Percentiles rank a stretch among this genome's conserved stretches.
phyloP scores from a whole-genome alignment of 2,797 vertebrate species.

The Arrhamphus sclerolepis region DNA sequence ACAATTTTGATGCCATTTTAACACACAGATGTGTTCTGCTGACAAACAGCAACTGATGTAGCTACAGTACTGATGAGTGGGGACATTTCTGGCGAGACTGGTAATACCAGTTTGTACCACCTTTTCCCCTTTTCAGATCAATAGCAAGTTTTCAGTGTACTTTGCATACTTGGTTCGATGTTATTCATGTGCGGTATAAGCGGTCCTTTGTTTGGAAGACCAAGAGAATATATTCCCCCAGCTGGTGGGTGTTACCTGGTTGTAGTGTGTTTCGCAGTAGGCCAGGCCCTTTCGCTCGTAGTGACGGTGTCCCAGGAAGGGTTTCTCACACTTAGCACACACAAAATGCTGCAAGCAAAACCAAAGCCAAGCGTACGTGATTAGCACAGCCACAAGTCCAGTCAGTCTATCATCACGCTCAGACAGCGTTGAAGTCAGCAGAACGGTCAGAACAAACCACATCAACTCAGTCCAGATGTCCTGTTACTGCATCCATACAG shows the following conservation, averaged over 20 bases:
- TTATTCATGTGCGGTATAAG: too few relatives aligned
- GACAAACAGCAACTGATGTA: too few relatives aligned
- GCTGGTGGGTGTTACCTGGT: slow-evolving; percentile 86
- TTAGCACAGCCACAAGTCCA: slow-evolving; percentile 53
- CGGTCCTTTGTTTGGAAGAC: too few relatives aligned
- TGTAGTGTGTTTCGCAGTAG: slow-evolving; percentile 99
- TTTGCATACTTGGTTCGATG: too few relatives aligned
- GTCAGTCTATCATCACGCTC: slow-evolving; percentile 31
- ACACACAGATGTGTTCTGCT: too few relatives aligned
- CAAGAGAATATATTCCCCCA: too few relatives aligned
- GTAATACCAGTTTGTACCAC: too few relatives aligned
- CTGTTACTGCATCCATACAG: slow-evolving; percentile 32
- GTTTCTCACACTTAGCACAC: slow-evolving; percentile 91
- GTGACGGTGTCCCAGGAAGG: slow-evolving; percentile 98
- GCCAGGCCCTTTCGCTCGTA: slow-evolving; percentile 98
- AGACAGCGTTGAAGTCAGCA: slow-evolving; percentile 23
- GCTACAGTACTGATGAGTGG: too few relatives aligned
- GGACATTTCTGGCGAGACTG: too few relatives aligned
- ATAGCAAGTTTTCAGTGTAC: too few relatives aligned
- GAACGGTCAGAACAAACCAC: slow-evolving; percentile 28
- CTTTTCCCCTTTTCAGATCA: too few relatives aligned
- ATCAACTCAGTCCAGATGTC: slow-evolving; percentile 41
- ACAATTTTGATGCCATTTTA: too few relatives aligned
- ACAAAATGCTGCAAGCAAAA: slow-evolving; percentile 85
- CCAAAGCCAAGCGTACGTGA: slow-evolving; percentile 51